A percentile compares a stretch with the other conserved stretches of the same genome.
phyloP scores from a whole-genome alignment of 2,113 vertebrate species.

The Protobothrops mucrosquamatus region DNA sequence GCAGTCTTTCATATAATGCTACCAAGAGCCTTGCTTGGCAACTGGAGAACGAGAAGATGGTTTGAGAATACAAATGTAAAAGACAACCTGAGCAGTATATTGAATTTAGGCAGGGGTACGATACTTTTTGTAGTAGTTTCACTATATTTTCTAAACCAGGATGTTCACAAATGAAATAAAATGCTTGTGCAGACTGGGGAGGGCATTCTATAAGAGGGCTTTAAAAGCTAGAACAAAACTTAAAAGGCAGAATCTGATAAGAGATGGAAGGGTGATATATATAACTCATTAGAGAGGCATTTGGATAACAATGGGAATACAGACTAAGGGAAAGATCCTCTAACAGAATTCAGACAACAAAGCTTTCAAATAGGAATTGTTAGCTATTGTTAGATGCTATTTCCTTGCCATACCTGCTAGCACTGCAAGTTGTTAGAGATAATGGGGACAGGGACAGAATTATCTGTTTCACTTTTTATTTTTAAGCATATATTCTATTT shows the following conservation, averaged over 20 bases:
- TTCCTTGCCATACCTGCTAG: not conserved
- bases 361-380: not conserved
- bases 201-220: not conserved
- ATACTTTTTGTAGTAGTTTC: not conserved
- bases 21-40: not conserved
- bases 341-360: not conserved
- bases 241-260: not conserved
- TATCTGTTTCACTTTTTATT: not conserved
- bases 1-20: not conserved
- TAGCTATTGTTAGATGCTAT: not conserved
- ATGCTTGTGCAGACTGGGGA: not conserved
- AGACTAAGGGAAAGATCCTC: too few species aligned
- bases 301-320: not conserved
- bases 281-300: not conserved
- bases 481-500: not conserved
- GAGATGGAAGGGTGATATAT: not conserved
- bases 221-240: not conserved
- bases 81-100: not conserved
- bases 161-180: not conserved
- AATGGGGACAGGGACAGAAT: not conserved
- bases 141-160: not conserved
- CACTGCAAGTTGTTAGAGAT: not conserved
- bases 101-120: not conserved
- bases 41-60: not conserved
- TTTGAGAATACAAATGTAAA: slow-evolving; percentile 1